These are phyloP conservation scores for Sphaeridia pumilis DNA, from an alignment of 2,888 invertebrate genomes.

Conservation along the genomic window DNA sequence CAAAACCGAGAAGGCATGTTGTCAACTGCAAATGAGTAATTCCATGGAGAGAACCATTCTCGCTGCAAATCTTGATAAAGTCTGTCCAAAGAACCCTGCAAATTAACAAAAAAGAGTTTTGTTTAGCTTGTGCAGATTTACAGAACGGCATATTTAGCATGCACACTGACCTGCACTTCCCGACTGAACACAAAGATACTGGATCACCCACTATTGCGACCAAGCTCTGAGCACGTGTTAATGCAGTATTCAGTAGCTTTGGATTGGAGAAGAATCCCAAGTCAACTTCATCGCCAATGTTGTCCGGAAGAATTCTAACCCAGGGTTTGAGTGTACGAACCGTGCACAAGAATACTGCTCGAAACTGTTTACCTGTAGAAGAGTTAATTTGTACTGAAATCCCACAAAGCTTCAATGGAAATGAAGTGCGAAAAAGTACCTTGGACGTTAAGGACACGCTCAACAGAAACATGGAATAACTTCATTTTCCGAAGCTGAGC, in stretches of 20 bases:
- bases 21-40: conserved; percentile 57
- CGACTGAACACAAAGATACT: conserved; percentile 64
- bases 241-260: conserved; percentile 68
- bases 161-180: conserved; percentile 51
- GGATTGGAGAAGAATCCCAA: conserved; percentile 72
- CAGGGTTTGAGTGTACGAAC: conserved; percentile 64
- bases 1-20: conserved; percentile 58
- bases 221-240: conserved; percentile 66
- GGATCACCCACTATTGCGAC: conserved; percentile 78
- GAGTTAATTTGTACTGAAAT: no score
- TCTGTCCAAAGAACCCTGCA: conserved; percentile 64
- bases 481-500: conserved; percentile 60
- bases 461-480: conserved; percentile 64
- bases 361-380: conserved; percentile 60
- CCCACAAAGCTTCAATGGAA: no score
- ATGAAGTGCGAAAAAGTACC: no score
- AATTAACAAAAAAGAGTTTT: conserved; percentile 48
- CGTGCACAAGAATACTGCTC: conserved; percentile 67
- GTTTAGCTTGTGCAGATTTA: no score
- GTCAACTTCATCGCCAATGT: conserved; percentile 50
- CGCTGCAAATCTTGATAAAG: conserved; percentile 58
- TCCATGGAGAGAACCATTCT: conserved; percentile 58
- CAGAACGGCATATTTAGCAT: neutral
- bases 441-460: conserved; percentile 71
- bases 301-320: conserved; percentile 42